phyloP scores from a whole-genome alignment of 2,113 vertebrate genomes.

The Ardeotis arabs region DNA sequence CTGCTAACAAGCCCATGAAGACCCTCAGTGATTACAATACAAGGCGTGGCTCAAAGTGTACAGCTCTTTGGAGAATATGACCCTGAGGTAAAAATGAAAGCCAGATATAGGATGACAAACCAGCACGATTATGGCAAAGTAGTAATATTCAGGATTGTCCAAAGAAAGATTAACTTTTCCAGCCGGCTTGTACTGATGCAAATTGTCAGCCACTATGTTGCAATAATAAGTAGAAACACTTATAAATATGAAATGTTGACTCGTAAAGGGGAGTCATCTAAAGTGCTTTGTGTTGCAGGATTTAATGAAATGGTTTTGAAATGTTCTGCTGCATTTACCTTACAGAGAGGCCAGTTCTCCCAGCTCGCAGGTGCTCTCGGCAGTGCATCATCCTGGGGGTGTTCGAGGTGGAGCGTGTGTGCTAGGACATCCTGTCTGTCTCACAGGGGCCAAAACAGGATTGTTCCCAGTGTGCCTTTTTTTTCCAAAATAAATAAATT shows the following conservation, averaged over 20 bases:
- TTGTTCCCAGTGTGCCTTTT: background rate
- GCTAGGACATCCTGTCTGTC: background rate
- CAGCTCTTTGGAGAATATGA: background rate
- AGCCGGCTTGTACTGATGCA: constrained; percentile 3
- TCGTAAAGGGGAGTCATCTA: background rate
- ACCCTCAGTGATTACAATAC: background rate
- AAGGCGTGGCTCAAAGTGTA: background rate
- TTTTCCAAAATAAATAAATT: background rate
- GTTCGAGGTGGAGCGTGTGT: rapidly evolving
- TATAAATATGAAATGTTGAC: background rate
- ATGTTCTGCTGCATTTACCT: constrained; percentile 14
- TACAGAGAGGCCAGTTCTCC: background rate
- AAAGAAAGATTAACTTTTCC: constrained; percentile 40
- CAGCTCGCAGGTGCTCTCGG: background rate
- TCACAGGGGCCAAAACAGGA: background rate
- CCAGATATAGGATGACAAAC: background rate
- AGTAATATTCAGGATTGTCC: background rate
- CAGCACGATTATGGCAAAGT: background rate
- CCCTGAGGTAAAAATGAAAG: background rate
- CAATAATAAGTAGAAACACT: constrained; percentile 21
- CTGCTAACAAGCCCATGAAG: background rate
- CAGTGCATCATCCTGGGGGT: background rate
- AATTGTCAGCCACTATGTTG: background rate
- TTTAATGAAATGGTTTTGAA: constrained; percentile 34
- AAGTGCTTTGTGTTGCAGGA: constrained; percentile 36